Conservation (phyloP, 2,113 vertebrate species). For the Psammodynastes pulverulentus region DNA sequence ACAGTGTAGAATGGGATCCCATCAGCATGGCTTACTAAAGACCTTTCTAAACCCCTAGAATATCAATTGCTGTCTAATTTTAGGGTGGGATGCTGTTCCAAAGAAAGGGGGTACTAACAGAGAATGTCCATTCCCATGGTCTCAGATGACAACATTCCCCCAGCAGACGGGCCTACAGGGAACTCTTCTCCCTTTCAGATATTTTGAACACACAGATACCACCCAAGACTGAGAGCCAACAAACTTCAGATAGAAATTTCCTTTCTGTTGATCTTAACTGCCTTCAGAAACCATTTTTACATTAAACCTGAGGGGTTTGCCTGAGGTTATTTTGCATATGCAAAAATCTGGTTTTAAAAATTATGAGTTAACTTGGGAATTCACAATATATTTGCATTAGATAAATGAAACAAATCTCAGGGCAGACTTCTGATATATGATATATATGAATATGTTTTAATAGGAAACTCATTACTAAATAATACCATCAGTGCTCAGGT, state of each 20-base stretch:
- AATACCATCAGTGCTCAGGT: background rate
- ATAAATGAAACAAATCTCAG: background rate
- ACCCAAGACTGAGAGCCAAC: background rate
- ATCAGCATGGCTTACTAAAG: background rate
- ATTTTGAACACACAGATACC: background rate
- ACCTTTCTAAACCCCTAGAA: background rate
- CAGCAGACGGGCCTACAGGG: background rate
- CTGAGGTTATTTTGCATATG: background rate
- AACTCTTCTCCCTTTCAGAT: background rate
- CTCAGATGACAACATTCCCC: background rate
- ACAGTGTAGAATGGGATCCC: background rate
- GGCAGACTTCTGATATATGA: background rate
- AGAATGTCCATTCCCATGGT: background rate
- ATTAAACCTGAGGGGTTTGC: background rate
- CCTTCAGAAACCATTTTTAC: background rate
- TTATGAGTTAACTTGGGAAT: background rate
- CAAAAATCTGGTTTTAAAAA: background rate
- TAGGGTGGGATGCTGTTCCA: background rate
- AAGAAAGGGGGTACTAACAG: background rate
- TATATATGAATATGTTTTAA: background rate
- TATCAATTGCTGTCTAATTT: background rate
- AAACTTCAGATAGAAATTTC: too few relatives aligned
- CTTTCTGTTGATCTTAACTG: background rate
- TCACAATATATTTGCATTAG: background rate
- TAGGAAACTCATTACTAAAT: background rate